A percentile compares a stretch with the other conserved stretches of the same genome.
These are phyloP conservation scores for Ptychobarbus kaznakovi DNA, from an alignment of 2,797 vertebrate genomes.

Conservation along the genomic window DNA sequence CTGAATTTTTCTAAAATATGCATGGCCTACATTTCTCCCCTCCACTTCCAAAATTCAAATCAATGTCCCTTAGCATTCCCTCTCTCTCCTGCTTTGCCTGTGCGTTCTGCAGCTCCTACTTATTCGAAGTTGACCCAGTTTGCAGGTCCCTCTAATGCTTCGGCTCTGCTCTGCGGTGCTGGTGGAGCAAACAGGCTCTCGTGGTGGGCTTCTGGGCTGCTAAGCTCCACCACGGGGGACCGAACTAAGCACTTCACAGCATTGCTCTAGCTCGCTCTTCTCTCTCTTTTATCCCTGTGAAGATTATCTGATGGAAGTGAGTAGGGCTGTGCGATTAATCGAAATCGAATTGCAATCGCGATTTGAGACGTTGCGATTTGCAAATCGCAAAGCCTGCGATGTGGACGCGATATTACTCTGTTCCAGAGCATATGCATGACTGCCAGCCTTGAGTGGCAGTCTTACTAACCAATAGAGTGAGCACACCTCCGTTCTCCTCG, in stretches of 20 bases:
- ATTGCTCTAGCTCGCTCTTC: conserved; percentile 6
- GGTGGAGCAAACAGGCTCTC: conserved; percentile 54
- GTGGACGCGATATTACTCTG: no score
- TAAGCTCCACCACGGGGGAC: conserved; percentile 31
- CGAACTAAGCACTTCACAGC: conserved; percentile 38
- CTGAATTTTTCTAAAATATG: conserved; percentile 78
- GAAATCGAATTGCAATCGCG: no score
- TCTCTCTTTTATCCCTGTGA: conserved; percentile 24
- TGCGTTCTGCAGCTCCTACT: conserved; percentile 54
- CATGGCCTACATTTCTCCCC: conserved; percentile 80
- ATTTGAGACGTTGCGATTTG: no score
- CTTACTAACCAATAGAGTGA: no score
- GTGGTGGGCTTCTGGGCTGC: conserved; percentile 27
- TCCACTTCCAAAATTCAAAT: conserved; percentile 63
- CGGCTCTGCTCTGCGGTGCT: conserved; percentile 61
- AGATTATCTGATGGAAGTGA: background rate
- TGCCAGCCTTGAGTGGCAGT: no score
- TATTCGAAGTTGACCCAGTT: conserved; percentile 81
- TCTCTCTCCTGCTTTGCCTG: conserved; percentile 50
- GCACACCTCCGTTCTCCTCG: no score
- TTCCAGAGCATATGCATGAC: no score
- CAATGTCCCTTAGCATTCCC: conserved; percentile 67
- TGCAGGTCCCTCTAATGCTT: conserved; percentile 75
- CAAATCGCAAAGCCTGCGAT: no score
- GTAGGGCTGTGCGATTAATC: background rate